Conservation (phyloP, 1,140 invertebrate genomes). For the Drosophila lacertosa region DNA sequence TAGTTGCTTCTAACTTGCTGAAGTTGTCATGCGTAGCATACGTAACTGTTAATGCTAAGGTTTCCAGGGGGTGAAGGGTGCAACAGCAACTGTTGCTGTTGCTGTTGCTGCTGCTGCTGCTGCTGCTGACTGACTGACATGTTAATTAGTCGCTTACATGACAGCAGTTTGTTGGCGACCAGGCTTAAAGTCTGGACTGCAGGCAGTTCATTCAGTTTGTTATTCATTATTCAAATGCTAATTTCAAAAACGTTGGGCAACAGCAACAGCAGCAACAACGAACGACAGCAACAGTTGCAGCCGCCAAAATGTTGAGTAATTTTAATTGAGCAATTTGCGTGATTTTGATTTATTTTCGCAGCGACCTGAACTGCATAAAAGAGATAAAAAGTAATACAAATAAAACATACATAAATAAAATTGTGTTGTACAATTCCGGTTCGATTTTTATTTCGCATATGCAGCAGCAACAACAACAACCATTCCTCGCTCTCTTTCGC, state of each 20-base stretch:
- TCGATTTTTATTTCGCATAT: neutral
- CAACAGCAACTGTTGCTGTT: constrained; percentile 16
- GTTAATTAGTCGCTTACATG: constrained; percentile 83
- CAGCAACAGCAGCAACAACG: constrained; percentile 20
- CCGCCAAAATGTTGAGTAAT: constrained; percentile 58
- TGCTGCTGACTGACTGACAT: constrained; percentile 71
- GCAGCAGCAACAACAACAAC: constrained; percentile 14
- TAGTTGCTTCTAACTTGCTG: constrained; percentile 46
- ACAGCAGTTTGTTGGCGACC: constrained; percentile 70
- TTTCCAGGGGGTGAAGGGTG: constrained; percentile 26
- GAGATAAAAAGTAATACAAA: constrained; percentile 12
- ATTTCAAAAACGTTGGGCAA: constrained; percentile 63
- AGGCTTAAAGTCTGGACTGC: constrained; percentile 39
- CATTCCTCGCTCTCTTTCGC: neutral
- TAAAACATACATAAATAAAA: neutral
- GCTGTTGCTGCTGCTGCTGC: constrained; percentile 19
- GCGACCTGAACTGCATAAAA: constrained; percentile 3
- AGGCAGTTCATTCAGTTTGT: constrained; percentile 38
- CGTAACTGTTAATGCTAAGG: constrained; percentile 51
- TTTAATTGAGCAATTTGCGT: constrained; percentile 78
- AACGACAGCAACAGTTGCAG: constrained; percentile 18
- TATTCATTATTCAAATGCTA: constrained; percentile 73
- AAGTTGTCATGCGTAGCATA: constrained; percentile 55
- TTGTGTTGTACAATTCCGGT: constrained; percentile 17
- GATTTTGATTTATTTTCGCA: constrained; percentile 71